Base-by-base conservation (phyloP, 2,797 vertebrate genomes). In the Oreochromis grahami region DNA sequence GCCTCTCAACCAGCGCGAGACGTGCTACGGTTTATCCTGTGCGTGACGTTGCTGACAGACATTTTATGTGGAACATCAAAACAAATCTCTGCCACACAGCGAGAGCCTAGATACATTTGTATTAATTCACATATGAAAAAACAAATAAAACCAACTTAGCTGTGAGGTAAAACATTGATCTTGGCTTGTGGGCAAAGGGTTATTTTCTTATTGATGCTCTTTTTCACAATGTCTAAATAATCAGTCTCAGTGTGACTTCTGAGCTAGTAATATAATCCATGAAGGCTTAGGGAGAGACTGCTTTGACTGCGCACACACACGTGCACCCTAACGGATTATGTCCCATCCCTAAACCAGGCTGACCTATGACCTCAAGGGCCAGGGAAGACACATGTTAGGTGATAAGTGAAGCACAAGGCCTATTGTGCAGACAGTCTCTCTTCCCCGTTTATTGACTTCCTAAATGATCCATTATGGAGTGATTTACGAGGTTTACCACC, bases 391-490 rank as follows among this genome's bases (percentile, higher is more conserved):
- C 90, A 93, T 91, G 88, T 89, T 89, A 89, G 92, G 93, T 86
- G 95, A 92, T 93, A 95, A 94, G 90, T 91, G 91, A 95, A 91
- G 93, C 89, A 65, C 91, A 50, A 88, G 87, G 84, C 74, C 92
- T 86, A 93, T 94, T 94, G 93, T 93, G 93, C 83, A 56, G 78
- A 84, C 79, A 36, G 82, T 79, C 86, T 89, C 88, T 88, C 77
- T 87, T 92, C 91, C 17, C 91, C 88, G 85, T 96, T 95, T 95
- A 96, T 96, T 94, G 94, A 96, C 96, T 97, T 96, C 95, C 95
- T 96, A 95, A 96, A 95, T 95, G 90, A 96, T 95, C 94, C 92
- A 95, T 96, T 96, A 95, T 94, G 89, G 92, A 81, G 93, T 96
- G 96, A 97, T 96, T 96, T 96, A 95, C 52, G 95, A 93, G 91